phyloP scores from a whole-genome alignment of 2,888 invertebrate species.

The Ochropleura plecta region DNA sequence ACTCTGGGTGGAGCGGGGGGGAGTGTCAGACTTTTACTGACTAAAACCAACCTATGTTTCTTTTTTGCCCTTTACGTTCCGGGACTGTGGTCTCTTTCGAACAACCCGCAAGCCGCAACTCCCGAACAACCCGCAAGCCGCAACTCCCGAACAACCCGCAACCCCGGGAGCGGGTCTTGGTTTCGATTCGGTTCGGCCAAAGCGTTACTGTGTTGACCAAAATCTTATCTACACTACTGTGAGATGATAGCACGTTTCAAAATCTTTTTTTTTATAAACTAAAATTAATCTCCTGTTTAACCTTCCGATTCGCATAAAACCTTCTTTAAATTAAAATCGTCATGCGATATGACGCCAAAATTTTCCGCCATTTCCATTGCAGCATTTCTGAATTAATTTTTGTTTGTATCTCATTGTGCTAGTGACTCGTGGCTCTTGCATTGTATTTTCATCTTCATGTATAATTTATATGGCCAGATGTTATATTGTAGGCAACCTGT shows the following conservation, averaged over 20 bases:
- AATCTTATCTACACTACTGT: no score
- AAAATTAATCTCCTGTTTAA: background rate
- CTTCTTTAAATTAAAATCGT: conserved; percentile 1
- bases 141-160: no score
- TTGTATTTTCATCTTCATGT: conserved; percentile 50
- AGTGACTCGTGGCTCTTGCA: conserved; percentile 23
- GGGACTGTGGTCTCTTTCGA: no score
- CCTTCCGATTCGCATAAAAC: conserved; percentile 1
- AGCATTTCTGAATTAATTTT: conserved; percentile 41
- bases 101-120: no score
- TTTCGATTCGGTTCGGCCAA: no score
- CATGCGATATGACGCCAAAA: background rate
- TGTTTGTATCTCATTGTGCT: conserved; percentile 22
- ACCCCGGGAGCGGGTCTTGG: no score
- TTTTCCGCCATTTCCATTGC: conserved; percentile 10
- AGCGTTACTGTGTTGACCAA: no score
- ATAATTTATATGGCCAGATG: conserved; percentile 56
- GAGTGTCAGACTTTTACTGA: no score
- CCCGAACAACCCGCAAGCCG: no score
- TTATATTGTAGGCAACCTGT: conserved; percentile 32
- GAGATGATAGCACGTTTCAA: background rate
- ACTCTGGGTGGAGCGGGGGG: no score
- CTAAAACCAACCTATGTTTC: no score
- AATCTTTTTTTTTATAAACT: background rate
- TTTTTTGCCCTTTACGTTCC: no score